Conservation (phyloP, 2,113 vertebrate genomes). For the Eleginops maclovinus region DNA sequence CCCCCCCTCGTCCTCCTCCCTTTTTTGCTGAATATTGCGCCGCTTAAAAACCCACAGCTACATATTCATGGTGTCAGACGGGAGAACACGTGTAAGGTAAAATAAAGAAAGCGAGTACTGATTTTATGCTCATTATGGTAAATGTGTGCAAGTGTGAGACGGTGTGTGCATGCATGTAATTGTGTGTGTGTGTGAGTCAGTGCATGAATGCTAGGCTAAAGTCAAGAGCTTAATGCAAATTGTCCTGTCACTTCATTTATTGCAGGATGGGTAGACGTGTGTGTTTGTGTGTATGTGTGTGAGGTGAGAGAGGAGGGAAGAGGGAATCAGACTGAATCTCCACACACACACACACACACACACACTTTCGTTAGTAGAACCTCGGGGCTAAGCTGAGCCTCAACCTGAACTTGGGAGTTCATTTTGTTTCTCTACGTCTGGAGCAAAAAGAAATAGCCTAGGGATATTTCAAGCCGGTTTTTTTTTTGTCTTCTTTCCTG, state of each 20-base stretch:
- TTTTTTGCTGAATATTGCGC: background rate
- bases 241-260: constrained; percentile 77
- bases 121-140: constrained; percentile 40
- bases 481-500: constrained; percentile 36
- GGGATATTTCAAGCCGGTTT: constrained; percentile 56
- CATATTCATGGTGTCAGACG: constrained; percentile 63
- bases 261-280: constrained; percentile 55
- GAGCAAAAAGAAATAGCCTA: constrained; percentile 72
- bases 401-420: constrained; percentile 81
- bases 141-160: constrained; percentile 23
- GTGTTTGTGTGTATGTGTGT: constrained; percentile 45
- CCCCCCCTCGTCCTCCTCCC: too few relatives aligned
- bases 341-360: constrained; percentile 40
- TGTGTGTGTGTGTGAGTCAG: constrained; percentile 13
- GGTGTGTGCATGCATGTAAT: constrained; percentile 6
- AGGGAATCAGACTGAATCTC: constrained; percentile 53
- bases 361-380: constrained; percentile 49
- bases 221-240: constrained; percentile 71
- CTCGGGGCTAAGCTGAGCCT: constrained; percentile 75
- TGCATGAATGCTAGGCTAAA: constrained; percentile 18
- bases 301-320: constrained; percentile 52
- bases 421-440: constrained; percentile 77
- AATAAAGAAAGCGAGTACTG: constrained; percentile 38
- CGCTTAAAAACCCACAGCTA: constrained; percentile 24
- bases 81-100: constrained; percentile 65